Evolutionary conservation across 2,113 vertebrate species (phyloP), one percentile per base, ranked within the genome.

Genomic region (Stigmatopora nigra): DNA sequence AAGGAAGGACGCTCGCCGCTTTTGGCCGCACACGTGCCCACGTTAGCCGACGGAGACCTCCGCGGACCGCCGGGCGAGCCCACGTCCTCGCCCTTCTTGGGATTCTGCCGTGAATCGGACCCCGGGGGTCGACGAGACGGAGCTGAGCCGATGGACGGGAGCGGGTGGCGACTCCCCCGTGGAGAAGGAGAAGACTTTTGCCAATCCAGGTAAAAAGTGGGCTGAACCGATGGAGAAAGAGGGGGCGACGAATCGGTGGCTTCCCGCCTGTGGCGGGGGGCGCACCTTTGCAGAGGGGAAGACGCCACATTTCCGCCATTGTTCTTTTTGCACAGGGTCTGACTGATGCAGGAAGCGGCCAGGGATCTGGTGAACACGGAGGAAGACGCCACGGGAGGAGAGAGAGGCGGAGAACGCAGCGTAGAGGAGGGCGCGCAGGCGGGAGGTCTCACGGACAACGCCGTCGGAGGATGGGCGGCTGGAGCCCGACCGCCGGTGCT

Each of bases 261-360:
- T 41, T 41, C 38, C 38, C 38, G 38, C 71, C 31, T 59, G 85
- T 1, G 87, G 87, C 1, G 89, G 89, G 87, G 75, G 10, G 81
- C 81, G 3, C 63, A 49, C 10, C 13, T 65, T 25, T 61, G 80
- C 11, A 73, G 58, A 14, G 69, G 64, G 63, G 83, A 70, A 8
- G 64, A 41, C 2, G 6, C 68, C 67, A 72, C 76, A 57, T 79
- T 78, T 49, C 36, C 38, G 31, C 19, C 58, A 3, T 73, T 55
- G 15, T 69, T 87, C 59, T 83, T 86, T 35, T 84, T 91, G 1
- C 92, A 87, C 69, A 94, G 84, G 48, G 88, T 93, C 79, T 94
- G 92, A 69, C 86, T 92, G 75, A 93, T 91, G 48, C 90, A 92
- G 9, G 92, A 92, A 6, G 93, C 92, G 0, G 93, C 93, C 35